Conservation (phyloP, 2,797 vertebrate genomes). For the Sebastes minor region DNA sequence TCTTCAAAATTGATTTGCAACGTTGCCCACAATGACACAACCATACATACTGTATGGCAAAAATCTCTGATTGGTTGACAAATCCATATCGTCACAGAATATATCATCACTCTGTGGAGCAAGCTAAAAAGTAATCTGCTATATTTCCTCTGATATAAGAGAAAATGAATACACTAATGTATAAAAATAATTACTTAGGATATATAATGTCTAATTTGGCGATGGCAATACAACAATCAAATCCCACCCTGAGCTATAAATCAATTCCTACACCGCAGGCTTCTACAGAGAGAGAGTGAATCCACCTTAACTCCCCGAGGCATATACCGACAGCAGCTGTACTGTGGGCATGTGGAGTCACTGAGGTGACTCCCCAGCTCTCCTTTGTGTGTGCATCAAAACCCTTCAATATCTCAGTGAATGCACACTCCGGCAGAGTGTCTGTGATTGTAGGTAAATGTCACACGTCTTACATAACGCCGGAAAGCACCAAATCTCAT, state of each 20-base stretch:
- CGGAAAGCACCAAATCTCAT: conserved; percentile 37
- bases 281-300: conserved; percentile 3
- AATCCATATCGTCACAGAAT: not conserved
- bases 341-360: not conserved
- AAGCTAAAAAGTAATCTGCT: not conserved
- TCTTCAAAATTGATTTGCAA: not conserved
- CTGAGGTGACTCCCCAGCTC: not conserved
- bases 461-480: conserved; percentile 51
- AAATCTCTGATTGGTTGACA: not conserved
- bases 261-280: not conserved
- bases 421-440: not conserved
- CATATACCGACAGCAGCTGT: conserved; percentile 2
- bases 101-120: no score
- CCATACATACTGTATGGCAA: not conserved
- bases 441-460: conserved; percentile 48
- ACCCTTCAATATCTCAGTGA: conserved; percentile 10
- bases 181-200: not conserved
- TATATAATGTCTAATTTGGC: not conserved
- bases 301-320: not conserved
- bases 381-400: conserved; percentile 10
- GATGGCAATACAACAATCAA: not conserved
- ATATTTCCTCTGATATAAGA: not conserved
- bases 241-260: not conserved
- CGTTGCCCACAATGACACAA: not conserved
- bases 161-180: not conserved